Percentiles rank a stretch among this genome's conserved stretches.
Evolutionary conservation across 2,113 vertebrate genomes (phyloP).

Genomic region (Pterocles gutturalis): DNA sequence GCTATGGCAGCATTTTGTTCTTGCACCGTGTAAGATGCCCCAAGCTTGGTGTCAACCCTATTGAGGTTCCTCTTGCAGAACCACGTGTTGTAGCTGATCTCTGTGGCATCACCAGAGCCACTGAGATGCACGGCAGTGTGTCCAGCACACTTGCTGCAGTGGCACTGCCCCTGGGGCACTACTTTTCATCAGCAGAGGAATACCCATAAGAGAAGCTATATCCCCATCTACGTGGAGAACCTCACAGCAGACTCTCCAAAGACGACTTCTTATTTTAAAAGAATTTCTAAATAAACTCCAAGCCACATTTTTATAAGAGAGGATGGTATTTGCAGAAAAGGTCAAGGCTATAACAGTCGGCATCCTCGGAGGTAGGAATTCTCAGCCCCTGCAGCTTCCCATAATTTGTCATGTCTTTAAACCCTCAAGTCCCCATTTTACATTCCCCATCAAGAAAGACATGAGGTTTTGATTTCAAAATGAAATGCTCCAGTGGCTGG

Average conservation of each 20-base stretch:
- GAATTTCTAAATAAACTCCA: slow-evolving; percentile 57
- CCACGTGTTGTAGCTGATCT: neutral
- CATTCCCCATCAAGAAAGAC: slow-evolving; percentile 6
- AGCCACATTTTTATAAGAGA: slow-evolving; percentile 57
- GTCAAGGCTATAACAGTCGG: slow-evolving; percentile 33
- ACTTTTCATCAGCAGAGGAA: neutral
- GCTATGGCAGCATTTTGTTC: neutral
- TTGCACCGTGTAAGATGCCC: neutral
- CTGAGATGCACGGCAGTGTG: rapidly evolving
- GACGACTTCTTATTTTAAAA: slow-evolving; percentile 15
- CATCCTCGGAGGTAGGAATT: slow-evolving; percentile 66
- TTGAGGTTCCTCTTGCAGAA: neutral
- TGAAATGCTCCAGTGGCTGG: neutral
- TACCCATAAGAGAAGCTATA: neutral
- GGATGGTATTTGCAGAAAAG: slow-evolving; percentile 66
- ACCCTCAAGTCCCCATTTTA: slow-evolving; percentile 54
- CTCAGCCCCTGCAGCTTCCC: slow-evolving; percentile 58
- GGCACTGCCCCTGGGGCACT: neutral
- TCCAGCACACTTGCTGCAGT: neutral
- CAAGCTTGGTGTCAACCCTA: neutral
- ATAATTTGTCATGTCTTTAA: slow-evolving; percentile 62
- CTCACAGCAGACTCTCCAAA: neutral
- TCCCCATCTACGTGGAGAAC: neutral
- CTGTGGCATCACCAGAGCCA: neutral
- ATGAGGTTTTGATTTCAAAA: slow-evolving; percentile 38